Conservation (phyloP, 2,888 invertebrate species). For the Exocentrus adspersus region DNA sequence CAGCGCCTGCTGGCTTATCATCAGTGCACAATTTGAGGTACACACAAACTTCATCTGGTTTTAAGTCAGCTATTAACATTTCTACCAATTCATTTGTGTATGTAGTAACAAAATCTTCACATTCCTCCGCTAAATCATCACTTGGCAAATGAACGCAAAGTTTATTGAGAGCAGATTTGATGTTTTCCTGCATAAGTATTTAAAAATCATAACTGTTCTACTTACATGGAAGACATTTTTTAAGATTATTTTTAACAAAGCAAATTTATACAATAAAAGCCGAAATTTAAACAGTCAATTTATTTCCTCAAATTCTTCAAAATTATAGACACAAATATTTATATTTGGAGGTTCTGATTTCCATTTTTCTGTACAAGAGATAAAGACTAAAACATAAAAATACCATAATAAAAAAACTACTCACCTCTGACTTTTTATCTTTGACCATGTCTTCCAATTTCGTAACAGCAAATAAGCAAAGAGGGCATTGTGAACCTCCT, state of each 20-base stretch:
- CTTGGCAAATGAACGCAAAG: slow-evolving; percentile 76
- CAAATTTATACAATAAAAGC: slow-evolving; percentile 25
- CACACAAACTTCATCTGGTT: slow-evolving; percentile 80
- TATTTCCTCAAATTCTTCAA: slow-evolving; percentile 8
- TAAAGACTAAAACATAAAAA: background rate
- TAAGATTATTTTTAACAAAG: too few relatives aligned
- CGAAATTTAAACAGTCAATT: background rate
- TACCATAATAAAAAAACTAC: background rate
- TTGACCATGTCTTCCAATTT: slow-evolving; percentile 79
- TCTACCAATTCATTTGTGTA: slow-evolving; percentile 83
- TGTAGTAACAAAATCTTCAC: slow-evolving; percentile 78
- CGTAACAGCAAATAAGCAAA: slow-evolving; percentile 85
- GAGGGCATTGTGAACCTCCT: slow-evolving; percentile 79
- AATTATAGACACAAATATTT: background rate
- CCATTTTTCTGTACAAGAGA: background rate
- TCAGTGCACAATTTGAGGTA: slow-evolving; percentile 78
- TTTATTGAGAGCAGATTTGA: slow-evolving; percentile 74
- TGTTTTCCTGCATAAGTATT: slow-evolving; percentile 72
- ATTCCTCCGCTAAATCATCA: slow-evolving; percentile 72
- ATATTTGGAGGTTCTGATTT: background rate
- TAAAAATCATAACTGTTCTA: slow-evolving; percentile 7
- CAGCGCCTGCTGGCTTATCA: slow-evolving; percentile 57
- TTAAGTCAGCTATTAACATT: slow-evolving; percentile 80
- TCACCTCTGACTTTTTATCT: slow-evolving; percentile 79
- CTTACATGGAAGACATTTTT: too few relatives aligned